Evolutionary conservation across 2,113 vertebrate genomes (phyloP).

Genomic region (Bucco capensis): DNA sequence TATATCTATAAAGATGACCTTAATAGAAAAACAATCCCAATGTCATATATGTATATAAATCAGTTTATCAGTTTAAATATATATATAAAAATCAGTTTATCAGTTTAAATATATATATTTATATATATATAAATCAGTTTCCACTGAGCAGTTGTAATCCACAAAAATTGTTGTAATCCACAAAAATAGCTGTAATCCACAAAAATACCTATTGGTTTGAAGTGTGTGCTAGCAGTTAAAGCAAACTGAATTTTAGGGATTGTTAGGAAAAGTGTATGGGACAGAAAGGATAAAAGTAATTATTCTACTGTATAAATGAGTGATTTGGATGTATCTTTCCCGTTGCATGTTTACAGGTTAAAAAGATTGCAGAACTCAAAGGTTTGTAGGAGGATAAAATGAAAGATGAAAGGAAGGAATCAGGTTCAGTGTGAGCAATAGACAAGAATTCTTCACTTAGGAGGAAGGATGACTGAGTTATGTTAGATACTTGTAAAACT

Average conservation of each 20-base stretch:
- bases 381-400: neutral
- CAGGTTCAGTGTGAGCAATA: neutral
- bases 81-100: too few relatives aligned
- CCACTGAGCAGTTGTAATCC: too few relatives aligned
- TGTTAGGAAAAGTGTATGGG: neutral
- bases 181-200: too few relatives aligned
- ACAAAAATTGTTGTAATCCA: neutral
- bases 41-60: too few relatives aligned
- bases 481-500: neutral
- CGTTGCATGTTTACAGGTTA: neutral
- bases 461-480: neutral
- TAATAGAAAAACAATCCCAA: neutral
- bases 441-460: neutral
- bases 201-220: neutral
- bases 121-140: too few relatives aligned
- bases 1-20: neutral
- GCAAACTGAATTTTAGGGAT: neutral
- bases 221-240: neutral
- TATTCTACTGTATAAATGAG: neutral
- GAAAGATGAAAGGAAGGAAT: neutral
- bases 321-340: neutral
- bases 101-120: too few relatives aligned
- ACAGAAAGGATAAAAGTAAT: neutral
- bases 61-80: too few relatives aligned
- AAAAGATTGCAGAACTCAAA: neutral